Conservation (phyloP, 2,888 invertebrate species). For the Lutraria lutraria region DNA sequence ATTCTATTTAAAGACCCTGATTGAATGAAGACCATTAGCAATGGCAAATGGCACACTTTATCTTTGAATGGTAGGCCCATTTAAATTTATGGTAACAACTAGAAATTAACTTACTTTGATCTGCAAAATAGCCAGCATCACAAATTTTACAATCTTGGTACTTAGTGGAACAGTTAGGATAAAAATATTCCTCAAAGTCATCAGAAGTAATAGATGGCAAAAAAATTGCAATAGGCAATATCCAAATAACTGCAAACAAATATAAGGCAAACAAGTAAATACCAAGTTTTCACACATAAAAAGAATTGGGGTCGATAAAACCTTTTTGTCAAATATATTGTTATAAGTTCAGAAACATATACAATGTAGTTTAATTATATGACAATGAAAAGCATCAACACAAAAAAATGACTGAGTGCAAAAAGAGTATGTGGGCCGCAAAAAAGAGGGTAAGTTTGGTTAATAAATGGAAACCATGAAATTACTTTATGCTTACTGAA, state of each 20-base stretch:
- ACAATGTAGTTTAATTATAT: no score
- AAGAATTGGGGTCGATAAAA: background rate
- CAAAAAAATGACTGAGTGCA: no score
- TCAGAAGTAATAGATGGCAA: background rate
- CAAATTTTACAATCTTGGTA: slow-evolving; percentile 42
- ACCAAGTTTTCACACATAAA: background rate
- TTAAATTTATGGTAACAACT: no score
- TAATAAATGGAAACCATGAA: no score
- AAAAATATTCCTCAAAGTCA: background rate
- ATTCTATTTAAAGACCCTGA: no score
- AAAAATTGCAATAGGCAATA: slow-evolving; percentile 19
- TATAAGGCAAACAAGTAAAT: background rate
- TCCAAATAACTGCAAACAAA: slow-evolving; percentile 17
- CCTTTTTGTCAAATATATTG: background rate
- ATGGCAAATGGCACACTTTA: background rate
- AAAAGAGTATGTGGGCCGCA: no score
- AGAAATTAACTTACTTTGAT: slow-evolving; percentile 51
- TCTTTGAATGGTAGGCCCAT: background rate
- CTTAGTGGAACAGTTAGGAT: slow-evolving; percentile 6
- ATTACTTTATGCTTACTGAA: no score
- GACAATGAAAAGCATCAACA: no score
- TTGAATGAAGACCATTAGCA: no score
- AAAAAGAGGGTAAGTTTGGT: no score
- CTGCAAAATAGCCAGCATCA: slow-evolving; percentile 54
- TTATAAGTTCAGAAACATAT: background rate